Evolutionary conservation across 2,888 invertebrate species (phyloP).

Genomic region (Microchrysa polita): DNA sequence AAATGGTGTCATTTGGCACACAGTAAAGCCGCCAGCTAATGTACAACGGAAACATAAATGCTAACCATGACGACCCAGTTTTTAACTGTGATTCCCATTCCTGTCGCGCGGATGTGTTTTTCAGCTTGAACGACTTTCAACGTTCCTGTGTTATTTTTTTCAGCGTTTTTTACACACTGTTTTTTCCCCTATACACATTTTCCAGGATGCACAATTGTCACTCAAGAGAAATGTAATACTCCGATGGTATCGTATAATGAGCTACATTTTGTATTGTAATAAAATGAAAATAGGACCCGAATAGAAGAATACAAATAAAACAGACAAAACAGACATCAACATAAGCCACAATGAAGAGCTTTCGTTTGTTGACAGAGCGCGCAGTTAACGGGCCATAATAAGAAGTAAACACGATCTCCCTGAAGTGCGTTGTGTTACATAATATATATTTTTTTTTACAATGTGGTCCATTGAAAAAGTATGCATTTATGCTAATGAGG

Average conservation of each 20-base stretch:
- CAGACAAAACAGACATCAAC: not conserved
- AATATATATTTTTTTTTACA: not conserved
- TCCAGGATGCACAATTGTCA: not conserved
- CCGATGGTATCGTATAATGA: not conserved
- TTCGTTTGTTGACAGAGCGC: not conserved
- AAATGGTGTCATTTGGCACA: not conserved
- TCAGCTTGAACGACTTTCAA: not conserved
- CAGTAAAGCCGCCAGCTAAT: conserved; percentile 1
- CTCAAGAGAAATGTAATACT: not conserved
- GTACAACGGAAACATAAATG: conserved; percentile 1
- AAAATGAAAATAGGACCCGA: not conserved
- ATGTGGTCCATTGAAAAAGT: no score
- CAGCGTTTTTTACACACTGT: not conserved
- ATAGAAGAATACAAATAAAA: no score
- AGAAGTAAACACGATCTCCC: not conserved
- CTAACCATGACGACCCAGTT: not conserved
- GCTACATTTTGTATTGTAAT: not conserved
- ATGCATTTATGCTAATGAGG: no score
- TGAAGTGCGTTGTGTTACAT: not conserved
- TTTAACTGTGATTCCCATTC: not conserved
- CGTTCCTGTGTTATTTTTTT: no score
- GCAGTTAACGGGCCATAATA: not conserved
- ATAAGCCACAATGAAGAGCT: not conserved
- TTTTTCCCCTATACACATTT: not conserved
- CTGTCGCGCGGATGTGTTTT: not conserved